These are phyloP conservation scores for Micropoecilia bifurca DNA, from an alignment of 2,797 vertebrate species.

Conservation along the genomic window DNA sequence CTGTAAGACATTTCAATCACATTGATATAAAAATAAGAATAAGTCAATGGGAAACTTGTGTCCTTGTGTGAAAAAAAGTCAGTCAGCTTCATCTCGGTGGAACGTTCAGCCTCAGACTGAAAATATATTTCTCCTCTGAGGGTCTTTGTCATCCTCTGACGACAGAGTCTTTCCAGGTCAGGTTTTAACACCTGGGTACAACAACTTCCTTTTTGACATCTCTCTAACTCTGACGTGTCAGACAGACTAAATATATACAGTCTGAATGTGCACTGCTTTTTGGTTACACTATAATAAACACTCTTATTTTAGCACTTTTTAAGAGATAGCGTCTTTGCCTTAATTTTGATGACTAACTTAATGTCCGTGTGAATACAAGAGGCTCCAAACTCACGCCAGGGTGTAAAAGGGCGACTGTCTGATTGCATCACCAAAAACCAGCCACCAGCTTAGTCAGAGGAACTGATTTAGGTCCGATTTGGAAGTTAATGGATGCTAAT, in stretches of 20 bases:
- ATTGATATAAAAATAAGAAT: background rate
- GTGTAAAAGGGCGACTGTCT: constrained; percentile 71
- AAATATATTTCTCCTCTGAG: constrained; percentile 53
- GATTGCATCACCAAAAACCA: constrained; percentile 64
- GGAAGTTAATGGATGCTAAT: constrained; percentile 10
- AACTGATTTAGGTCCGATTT: constrained; percentile 21
- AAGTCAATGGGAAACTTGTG: constrained; percentile 19
- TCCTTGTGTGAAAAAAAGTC: constrained; percentile 20
- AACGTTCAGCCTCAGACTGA: constrained; percentile 34
- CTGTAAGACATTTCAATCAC: constrained; percentile 11
- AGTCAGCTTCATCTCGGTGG: constrained; percentile 23
- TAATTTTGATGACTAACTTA: constrained; percentile 10
- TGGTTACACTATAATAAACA: constrained; percentile 18
- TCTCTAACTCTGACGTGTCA: constrained; percentile 41
- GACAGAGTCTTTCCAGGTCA: constrained; percentile 67
- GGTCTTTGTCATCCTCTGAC: constrained; percentile 53
- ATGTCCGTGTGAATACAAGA: constrained; percentile 28
- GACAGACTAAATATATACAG: constrained; percentile 19
- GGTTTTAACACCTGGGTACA: constrained; percentile 63
- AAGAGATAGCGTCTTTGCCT: constrained; percentile 46
- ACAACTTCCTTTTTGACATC: constrained; percentile 44
- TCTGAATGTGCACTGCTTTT: constrained; percentile 13
- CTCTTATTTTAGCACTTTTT: constrained; percentile 22
- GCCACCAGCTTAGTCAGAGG: constrained; percentile 65
- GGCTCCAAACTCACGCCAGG: constrained; percentile 55